These are phyloP conservation scores for Megamerina dolium DNA, from an alignment of 2,888 invertebrate genomes.

Conservation along the genomic window DNA sequence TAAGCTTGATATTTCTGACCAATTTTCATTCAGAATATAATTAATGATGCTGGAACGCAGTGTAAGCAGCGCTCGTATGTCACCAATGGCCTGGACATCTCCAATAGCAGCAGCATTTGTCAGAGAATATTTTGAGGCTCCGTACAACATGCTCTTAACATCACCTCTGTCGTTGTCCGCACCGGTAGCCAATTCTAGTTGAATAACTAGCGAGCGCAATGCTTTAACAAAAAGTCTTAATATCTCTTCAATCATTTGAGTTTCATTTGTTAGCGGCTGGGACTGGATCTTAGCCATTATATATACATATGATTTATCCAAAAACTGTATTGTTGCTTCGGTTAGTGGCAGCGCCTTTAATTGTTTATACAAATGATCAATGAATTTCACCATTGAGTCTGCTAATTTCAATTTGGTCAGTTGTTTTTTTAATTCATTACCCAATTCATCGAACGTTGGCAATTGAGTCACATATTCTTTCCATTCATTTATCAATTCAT, in stretches of 20 bases:
- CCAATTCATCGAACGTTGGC: conserved; percentile 44
- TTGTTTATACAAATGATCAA: conserved; percentile 54
- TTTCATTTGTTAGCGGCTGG: conserved; percentile 55
- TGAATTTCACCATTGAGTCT: conserved; percentile 53
- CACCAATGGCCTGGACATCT: too few relatives aligned
- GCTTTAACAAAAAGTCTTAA: conserved; percentile 55
- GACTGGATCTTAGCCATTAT: conserved; percentile 60
- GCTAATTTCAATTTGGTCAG: conserved; percentile 52
- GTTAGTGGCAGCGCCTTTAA: conserved; percentile 59
- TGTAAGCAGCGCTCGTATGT: conserved; percentile 56
- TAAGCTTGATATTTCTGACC: conserved; percentile 51
- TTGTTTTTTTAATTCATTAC: conserved; percentile 26
- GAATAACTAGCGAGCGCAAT: conserved; percentile 49
- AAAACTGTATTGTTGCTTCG: conserved; percentile 58
- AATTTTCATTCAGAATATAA: conserved; percentile 56
- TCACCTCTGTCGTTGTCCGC: too few relatives aligned
- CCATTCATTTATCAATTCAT: conserved; percentile 32
- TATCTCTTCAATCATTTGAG: conserved; percentile 57
- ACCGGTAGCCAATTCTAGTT: background rate
- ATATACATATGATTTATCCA: conserved; percentile 57
- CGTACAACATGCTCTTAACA: too few relatives aligned
- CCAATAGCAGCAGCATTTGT: too few relatives aligned
- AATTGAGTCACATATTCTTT: conserved; percentile 53
- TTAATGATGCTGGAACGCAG: conserved; percentile 58
- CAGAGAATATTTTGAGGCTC: too few relatives aligned